Conservation (phyloP, 2,113 vertebrate species). For the Strix aluco region DNA sequence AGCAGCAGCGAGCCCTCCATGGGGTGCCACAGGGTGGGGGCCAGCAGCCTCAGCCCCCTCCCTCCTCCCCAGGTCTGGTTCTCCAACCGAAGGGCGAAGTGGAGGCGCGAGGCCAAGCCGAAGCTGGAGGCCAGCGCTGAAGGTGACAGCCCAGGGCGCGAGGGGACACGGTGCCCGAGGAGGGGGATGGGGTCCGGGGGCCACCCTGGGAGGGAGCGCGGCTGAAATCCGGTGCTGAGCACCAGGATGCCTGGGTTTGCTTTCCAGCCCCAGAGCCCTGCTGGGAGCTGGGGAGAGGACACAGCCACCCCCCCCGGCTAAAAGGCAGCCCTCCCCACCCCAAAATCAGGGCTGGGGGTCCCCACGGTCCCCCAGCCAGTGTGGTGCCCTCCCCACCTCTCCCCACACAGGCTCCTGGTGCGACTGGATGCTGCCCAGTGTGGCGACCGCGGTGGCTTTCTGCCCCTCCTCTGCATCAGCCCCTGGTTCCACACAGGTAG, state of each 20-base stretch:
- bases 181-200: neutral
- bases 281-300: neutral
- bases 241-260: fast-evolving
- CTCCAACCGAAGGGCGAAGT: conserved; percentile 31
- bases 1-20: neutral
- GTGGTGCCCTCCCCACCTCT: neutral
- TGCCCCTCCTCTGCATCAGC: fast-evolving
- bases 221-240: neutral
- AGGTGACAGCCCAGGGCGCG: neutral
- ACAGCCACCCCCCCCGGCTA: fast-evolving
- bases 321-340: neutral
- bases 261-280: neutral
- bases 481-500: neutral
- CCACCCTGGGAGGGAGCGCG: fast-evolving
- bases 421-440: neutral
- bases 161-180: neutral
- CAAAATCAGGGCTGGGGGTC: neutral
- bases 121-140: neutral
- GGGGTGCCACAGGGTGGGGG: fast-evolving
- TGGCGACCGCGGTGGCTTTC: neutral
- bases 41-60: neutral
- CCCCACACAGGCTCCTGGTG: neutral
- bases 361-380: fast-evolving
- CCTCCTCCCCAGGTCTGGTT: conserved; percentile 28
- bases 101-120: conserved; percentile 1